Base-by-base conservation (phyloP, 1,140 invertebrate genomes). In the Colletes gigas region DNA sequence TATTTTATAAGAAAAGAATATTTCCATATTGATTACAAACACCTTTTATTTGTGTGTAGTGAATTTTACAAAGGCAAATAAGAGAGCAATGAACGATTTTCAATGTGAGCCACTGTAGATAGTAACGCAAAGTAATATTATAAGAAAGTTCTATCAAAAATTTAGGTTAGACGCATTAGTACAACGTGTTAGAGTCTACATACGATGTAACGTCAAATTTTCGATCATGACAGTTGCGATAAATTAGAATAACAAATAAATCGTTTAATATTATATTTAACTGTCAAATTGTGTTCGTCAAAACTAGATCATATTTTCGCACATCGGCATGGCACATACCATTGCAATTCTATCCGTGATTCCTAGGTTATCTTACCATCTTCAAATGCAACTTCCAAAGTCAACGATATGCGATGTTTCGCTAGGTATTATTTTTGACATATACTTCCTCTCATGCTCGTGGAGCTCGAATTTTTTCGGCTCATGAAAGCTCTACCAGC, bases 321-420 rank as follows among this genome's bases (percentile, higher is more conserved):
- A 59, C 66, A 54, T 65, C 75, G 75, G 83, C 50, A 89, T 90
- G 89, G 66, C 78, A 52, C 83, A 83, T 62, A 65, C 12, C 17
- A 63, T 92, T 55, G 71, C 82, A 47, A 88, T 93, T 81, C 87
- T 92, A 44, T 89, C 89, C 50, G 77, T 62, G 74, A 86, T 92
- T 78, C 85, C 88, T 68, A 89, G 84, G 76, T 85, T 93, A 86
- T 86, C 86, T 70, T 78, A 85, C 74, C 78, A 89, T 83, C 81
- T 93, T 68, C 84, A 84, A 59, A 67, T 76, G n/a, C 57, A 72
- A 66, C 72, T 92, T 73, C 91, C 91, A 30, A 84, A 87, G 68
- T 60, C 90, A 57, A 78, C 72, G 62, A 81, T 92, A 82, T 71
- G 81, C 9, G 72, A 90, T 57, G 82, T 90, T 72, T 70, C 68